Conservation (phyloP, 2,888 invertebrate genomes). For the Arctia plantaginis region DNA sequence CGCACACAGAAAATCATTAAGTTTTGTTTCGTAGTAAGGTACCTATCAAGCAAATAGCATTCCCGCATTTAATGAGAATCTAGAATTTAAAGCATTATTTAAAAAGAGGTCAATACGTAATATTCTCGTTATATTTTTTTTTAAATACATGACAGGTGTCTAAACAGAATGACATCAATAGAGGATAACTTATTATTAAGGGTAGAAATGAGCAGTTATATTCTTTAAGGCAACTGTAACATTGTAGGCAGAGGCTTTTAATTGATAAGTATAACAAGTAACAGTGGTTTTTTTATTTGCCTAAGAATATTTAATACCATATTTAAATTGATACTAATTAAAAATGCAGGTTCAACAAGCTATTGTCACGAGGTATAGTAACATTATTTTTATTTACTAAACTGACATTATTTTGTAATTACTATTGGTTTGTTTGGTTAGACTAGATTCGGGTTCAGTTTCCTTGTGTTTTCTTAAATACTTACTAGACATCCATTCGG, state of each 20-base stretch:
- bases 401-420: background rate
- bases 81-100: background rate
- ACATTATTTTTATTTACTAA: background rate
- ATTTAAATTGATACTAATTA: background rate
- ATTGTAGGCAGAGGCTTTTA: background rate
- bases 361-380: slow-evolving; percentile 13
- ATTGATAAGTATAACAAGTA: background rate
- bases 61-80: no score
- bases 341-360: slow-evolving; percentile 19
- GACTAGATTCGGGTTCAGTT: background rate
- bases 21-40: no score
- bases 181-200: background rate
- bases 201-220: background rate
- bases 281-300: background rate
- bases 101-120: background rate
- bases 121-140: no score
- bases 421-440: background rate
- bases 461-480: background rate
- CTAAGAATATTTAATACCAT: background rate
- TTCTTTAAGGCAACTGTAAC: background rate
- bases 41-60: no score
- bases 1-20: no score
- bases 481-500: background rate
- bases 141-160: background rate
- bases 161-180: background rate